Percentiles rank a stretch among this genome's conserved stretches.
These are phyloP conservation scores for Lasiurus borealis DNA, from an alignment of 2,113 vertebrate genomes.

Conservation along the genomic window DNA sequence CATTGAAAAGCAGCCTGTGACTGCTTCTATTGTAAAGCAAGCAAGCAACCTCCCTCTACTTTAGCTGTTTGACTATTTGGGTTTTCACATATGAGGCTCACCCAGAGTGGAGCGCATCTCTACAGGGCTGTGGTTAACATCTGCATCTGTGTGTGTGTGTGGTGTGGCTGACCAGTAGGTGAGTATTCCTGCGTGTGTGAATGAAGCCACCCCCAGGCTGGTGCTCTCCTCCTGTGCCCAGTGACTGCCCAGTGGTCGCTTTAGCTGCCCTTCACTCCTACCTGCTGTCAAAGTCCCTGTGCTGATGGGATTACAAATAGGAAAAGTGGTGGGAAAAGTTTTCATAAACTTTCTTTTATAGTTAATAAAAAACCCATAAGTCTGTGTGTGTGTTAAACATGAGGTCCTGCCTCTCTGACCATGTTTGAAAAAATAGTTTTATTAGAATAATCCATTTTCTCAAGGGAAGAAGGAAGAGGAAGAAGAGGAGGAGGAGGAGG, in stretches of 20 bases:
- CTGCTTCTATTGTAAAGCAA: conserved; percentile 82
- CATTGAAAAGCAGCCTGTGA: conserved; percentile 80
- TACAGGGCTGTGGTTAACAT: conserved; percentile 72
- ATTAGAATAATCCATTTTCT: conserved; percentile 85
- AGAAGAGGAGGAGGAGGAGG: no score
- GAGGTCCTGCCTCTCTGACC: conserved; percentile 85
- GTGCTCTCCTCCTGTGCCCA: conserved; percentile 82
- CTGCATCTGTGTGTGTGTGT: conserved; percentile 82
- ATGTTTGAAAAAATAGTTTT: conserved; percentile 86
- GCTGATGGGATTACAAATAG: conserved; percentile 83
- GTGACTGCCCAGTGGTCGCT: conserved; percentile 82
- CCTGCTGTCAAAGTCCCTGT: conserved; percentile 85
- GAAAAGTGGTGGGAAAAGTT: conserved; percentile 76
- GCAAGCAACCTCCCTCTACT: conserved; percentile 71
- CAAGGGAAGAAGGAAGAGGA: conserved; percentile 56
- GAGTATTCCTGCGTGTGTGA: conserved; percentile 81
- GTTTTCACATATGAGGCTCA: conserved; percentile 78
- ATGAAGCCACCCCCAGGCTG: conserved; percentile 83
- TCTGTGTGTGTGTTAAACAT: conserved; percentile 85
- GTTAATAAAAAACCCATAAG: conserved; percentile 82
- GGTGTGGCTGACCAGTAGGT: conserved; percentile 81
- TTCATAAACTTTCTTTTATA: conserved; percentile 85
- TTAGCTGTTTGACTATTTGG: conserved; percentile 74
- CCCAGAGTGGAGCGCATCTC: conserved; percentile 76
- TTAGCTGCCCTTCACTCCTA: conserved; percentile 82